These are phyloP conservation scores for Tachysurus fulvidraco DNA, from an alignment of 2,113 vertebrate genomes.

Conservation along the genomic window DNA sequence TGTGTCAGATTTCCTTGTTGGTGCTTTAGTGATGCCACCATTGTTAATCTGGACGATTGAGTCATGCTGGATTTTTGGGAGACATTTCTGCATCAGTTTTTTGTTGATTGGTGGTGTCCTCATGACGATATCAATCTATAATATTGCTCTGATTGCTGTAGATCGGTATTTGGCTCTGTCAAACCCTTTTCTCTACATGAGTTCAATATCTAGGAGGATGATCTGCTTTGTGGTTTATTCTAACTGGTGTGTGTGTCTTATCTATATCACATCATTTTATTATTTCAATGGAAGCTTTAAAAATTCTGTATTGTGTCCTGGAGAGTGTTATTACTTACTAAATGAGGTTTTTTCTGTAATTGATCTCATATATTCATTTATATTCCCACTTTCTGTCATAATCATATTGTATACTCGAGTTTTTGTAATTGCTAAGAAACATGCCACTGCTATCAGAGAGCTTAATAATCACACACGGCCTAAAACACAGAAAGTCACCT, in stretches of 20 bases:
- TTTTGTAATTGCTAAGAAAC: constrained; percentile 36
- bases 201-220: background rate
- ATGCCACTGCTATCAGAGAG: constrained; percentile 47
- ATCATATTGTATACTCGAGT: constrained; percentile 15
- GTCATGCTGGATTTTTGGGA: background rate
- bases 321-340: background rate
- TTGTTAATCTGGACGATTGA: background rate
- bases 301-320: background rate
- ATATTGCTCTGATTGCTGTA: background rate
- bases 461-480: background rate
- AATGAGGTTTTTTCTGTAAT: background rate
- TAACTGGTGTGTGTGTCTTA: background rate
- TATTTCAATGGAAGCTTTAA: background rate
- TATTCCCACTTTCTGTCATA: constrained; percentile 45
- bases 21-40: constrained; percentile 36
- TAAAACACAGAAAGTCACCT: no score
- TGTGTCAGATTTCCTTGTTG: constrained; percentile 19
- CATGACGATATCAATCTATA: background rate
- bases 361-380: constrained; percentile 1
- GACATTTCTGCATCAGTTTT: background rate
- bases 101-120: background rate
- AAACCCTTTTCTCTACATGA: constrained; percentile 40
- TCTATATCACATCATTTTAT: background rate
- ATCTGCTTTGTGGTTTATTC: background rate
- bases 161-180: constrained; percentile 48